Percentiles rank a stretch among this genome's conserved stretches.
These are phyloP conservation scores for Hippocampus comes DNA, from an alignment of 2,113 vertebrate genomes.

Conservation along the genomic window DNA sequence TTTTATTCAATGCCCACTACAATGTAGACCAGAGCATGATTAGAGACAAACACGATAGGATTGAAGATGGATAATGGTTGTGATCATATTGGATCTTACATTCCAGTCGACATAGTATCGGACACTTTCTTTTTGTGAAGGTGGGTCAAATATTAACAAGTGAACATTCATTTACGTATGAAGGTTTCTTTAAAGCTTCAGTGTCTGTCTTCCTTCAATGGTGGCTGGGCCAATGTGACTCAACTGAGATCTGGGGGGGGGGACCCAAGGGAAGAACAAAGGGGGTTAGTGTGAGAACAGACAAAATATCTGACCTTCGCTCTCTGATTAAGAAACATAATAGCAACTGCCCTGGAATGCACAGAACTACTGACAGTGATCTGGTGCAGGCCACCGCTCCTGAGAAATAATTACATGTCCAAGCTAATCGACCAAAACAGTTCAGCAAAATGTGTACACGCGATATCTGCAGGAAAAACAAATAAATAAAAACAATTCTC, in stretches of 20 bases:
- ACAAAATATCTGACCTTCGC: conserved; percentile 12
- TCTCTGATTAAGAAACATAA: conserved; percentile 15
- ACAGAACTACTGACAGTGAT: conserved; percentile 6
- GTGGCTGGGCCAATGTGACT: conserved; percentile 32
- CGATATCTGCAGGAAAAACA: conserved; percentile 8
- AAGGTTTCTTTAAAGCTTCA: background rate
- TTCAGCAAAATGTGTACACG: conserved; percentile 14
- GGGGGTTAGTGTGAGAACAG: background rate
- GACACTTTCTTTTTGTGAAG: conserved; percentile 9
- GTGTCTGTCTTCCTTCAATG: conserved; percentile 20
- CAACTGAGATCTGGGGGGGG: conserved; percentile 34
- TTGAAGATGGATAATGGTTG: background rate
- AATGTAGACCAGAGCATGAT: too few species aligned
- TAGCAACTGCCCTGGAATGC: conserved; percentile 10
- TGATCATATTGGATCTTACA: conserved; percentile 6
- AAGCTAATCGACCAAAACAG: conserved; percentile 43
- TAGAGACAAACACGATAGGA: background rate
- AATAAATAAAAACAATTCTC: background rate
- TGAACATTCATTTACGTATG: background rate
- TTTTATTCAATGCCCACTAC: too few species aligned
- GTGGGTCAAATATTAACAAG: background rate
- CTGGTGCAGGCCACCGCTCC: background rate
- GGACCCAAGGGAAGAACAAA: conserved; percentile 9
- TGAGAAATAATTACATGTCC: conserved; percentile 60
- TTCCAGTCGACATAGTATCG: background rate